Base-by-base conservation (phyloP, 2,113 vertebrate species). In the Rhinoderma darwinii region DNA sequence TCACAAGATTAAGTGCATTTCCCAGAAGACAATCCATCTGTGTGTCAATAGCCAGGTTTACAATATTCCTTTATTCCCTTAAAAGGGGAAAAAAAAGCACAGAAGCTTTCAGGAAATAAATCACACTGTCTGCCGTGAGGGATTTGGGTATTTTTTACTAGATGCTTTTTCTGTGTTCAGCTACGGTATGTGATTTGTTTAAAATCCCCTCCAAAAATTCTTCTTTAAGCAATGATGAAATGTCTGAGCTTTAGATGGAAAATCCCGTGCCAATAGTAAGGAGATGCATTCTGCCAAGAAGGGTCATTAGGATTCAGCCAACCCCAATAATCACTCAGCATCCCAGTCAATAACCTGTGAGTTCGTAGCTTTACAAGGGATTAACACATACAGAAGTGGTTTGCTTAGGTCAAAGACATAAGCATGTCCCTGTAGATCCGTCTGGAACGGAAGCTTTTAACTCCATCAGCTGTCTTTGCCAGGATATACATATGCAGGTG, bases 261-360 rank as follows among this genome's bases (percentile, higher is more conserved):
- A 76, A 32, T 77, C 72, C 35, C 25, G 39, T 84, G 83, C 83
- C 54, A 84, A 63, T 59, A 77, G 41, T 25, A 85, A 76, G 73
- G 18, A 85, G 74, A 50, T 66, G 73, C 59, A 47, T 85, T n/a
- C 41, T 85, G 84, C 84, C 84, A 85, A 63, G 84, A 66, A 66
- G 84, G 51, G 72, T 84, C 83, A 84, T 84, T 84, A 84, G 51
- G 72, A 84, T 84, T 18, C 83, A 84, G 72, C 54, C 73, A 25
- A 37, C 32, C 83, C 83, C 83, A 84, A 77, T 84, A 84, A 84
- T 84, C 83, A 84, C 83, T 84, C 68, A 37, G 73, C 83, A 84
- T 76, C 83, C 73, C 73, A 85, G 84, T 85, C 73, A 85, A 85
- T 85, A 85, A 76, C 84, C 54, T 78, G 74, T n/a, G 74, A 77